Conservation (phyloP, 2,113 vertebrate species). For the Rhombomys opimus region DNA sequence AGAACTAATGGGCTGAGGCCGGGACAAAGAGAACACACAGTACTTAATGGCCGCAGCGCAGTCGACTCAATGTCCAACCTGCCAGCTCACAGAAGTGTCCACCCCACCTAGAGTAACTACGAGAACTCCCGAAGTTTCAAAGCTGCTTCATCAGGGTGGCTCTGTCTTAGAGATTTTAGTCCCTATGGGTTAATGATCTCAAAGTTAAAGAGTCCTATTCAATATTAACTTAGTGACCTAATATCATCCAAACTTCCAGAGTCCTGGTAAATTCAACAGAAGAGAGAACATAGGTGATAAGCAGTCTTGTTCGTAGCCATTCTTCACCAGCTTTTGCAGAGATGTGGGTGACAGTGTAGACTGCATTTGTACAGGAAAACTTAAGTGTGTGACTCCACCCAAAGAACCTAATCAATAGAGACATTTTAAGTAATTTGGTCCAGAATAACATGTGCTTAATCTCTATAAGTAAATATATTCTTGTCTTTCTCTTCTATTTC, state of each 20-base stretch:
- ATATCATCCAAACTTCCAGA: neutral
- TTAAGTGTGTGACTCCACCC: neutral
- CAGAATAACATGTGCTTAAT: neutral
- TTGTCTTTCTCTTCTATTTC: neutral
- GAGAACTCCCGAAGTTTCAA: slow-evolving; percentile 49
- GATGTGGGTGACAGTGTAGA: neutral
- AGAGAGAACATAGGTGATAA: neutral
- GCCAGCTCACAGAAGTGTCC: too few relatives aligned
- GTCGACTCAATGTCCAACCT: slow-evolving; percentile 54
- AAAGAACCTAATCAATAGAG: neutral
- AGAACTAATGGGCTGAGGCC: slow-evolving; percentile 82
- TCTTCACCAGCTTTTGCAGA: neutral
- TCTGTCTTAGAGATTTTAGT: neutral
- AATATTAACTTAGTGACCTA: slow-evolving; percentile 35
- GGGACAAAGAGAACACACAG: slow-evolving; percentile 85
- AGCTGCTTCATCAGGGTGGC: neutral
- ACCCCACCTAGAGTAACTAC: neutral
- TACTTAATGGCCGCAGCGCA: slow-evolving; percentile 80
- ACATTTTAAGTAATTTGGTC: neutral
- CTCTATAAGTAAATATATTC: neutral
- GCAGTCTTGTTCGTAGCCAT: neutral
- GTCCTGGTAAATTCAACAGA: slow-evolving; percentile 36
- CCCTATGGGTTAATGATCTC: slow-evolving; percentile 23
- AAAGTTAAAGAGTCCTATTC: slow-evolving; percentile 29
- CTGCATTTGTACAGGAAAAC: neutral